These are phyloP conservation scores for Sepiola atlantica DNA, from an alignment of 2,888 invertebrate species.

Conservation along the genomic window DNA sequence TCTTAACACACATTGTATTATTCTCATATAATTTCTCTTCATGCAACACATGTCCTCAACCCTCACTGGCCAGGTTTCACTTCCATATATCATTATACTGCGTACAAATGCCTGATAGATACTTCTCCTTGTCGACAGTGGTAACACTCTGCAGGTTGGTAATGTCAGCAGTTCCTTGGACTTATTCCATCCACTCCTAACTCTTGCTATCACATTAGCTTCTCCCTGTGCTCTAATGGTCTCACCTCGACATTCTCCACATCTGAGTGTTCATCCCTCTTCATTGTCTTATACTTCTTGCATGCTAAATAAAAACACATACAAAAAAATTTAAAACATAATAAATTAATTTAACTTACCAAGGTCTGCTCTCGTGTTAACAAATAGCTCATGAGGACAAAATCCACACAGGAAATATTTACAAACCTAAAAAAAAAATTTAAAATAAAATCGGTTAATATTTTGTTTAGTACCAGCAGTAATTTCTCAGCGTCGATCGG, in stretches of 20 bases:
- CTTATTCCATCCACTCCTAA: background rate
- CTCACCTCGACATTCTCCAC: background rate
- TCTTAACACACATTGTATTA: background rate
- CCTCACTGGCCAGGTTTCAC: too few relatives aligned
- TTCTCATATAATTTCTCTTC: background rate
- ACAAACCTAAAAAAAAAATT: constrained; percentile 84
- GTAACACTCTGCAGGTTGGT: too few relatives aligned
- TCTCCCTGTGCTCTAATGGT: background rate
- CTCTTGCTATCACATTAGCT: background rate
- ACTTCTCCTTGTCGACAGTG: background rate
- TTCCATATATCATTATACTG: too few relatives aligned
- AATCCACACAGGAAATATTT: constrained; percentile 96
- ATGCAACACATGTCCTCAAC: too few relatives aligned
- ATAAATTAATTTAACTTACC: constrained; percentile 75
- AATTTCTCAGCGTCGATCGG: too few relatives aligned
- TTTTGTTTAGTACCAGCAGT: too few relatives aligned
- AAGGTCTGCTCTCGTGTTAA: constrained; percentile 96
- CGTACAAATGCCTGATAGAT: background rate
- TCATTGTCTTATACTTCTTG: background rate
- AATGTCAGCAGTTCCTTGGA: background rate
- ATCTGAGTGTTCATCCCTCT: background rate
- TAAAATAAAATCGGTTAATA: background rate
- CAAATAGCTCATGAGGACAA: constrained; percentile 98
- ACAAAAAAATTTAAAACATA: background rate
- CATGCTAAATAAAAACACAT: background rate